phyloP scores from a whole-genome alignment of 1,140 invertebrate species.

The Zaprionus kolodkinae region DNA sequence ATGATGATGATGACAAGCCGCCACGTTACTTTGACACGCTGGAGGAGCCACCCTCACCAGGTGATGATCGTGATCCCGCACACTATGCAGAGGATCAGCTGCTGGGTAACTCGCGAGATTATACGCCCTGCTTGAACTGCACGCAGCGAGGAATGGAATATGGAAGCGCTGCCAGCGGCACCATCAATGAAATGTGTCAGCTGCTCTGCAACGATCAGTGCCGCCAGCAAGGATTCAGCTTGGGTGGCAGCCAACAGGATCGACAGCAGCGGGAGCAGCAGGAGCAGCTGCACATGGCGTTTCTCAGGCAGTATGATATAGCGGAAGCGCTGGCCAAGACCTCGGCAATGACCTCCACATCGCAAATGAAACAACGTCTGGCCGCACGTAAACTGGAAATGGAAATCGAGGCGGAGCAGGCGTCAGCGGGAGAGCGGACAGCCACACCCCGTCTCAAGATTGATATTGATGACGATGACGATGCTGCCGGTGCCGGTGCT shows the following conservation, averaged over 20 bases:
- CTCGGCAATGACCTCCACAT: constrained; percentile 86
- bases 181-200: constrained; percentile 77
- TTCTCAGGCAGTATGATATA: constrained; percentile 85
- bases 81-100: constrained; percentile 34
- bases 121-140: constrained; percentile 67
- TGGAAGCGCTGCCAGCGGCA: constrained; percentile 26
- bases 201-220: constrained; percentile 70
- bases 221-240: constrained; percentile 58
- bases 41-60: constrained; percentile 58
- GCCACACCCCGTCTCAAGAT: constrained; percentile 52
- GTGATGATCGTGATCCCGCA: constrained; percentile 24
- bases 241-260: constrained; percentile 53
- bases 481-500: constrained; percentile 15
- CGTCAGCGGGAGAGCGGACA: constrained; percentile 32
- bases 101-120: constrained; percentile 31
- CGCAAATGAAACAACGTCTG: constrained; percentile 85
- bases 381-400: constrained; percentile 85
- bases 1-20: constrained; percentile 57
- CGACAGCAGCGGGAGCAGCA: constrained; percentile 30
- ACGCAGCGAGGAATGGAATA: constrained; percentile 29
- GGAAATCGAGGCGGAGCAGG: constrained; percentile 67
- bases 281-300: constrained; percentile 72
- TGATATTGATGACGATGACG: constrained; percentile 22
- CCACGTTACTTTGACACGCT: constrained; percentile 61
- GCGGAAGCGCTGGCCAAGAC: constrained; percentile 87